Percentiles rank a stretch among this genome's conserved stretches.
These are phyloP conservation scores for Lepidocyrtinus sp. DNA, from an alignment of 2,888 invertebrate genomes.

Conservation along the genomic window DNA sequence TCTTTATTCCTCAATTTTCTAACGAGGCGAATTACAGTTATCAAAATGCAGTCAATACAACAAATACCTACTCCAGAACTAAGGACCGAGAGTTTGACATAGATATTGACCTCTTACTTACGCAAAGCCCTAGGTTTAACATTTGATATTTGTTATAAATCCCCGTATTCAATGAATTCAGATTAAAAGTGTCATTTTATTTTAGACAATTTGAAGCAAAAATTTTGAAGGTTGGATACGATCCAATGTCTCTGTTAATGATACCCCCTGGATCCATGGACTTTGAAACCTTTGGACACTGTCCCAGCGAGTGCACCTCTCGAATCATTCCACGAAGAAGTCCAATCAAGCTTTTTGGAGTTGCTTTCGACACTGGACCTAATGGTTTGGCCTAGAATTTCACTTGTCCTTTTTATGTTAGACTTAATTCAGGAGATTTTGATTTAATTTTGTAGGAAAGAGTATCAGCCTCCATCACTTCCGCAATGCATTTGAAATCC, in stretches of 20 bases:
- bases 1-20: background rate
- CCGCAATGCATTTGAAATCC: constrained; percentile 49
- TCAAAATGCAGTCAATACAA: too few relatives aligned
- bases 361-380: constrained; percentile 47
- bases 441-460: constrained; percentile 16
- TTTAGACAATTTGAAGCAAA: constrained; percentile 45
- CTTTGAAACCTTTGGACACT: constrained; percentile 47
- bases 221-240: constrained; percentile 41
- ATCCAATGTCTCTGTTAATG: constrained; percentile 22
- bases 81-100: constrained; percentile 20
- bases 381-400: constrained; percentile 16
- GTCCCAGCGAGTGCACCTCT: constrained; percentile 44
- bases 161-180: too few relatives aligned
- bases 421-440: too few relatives aligned
- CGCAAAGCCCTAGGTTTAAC: constrained; percentile 35
- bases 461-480: constrained; percentile 40
- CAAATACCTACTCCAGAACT: background rate
- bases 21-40: too few relatives aligned
- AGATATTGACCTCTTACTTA: constrained; percentile 41
- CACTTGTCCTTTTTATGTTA: too few relatives aligned
- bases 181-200: background rate
- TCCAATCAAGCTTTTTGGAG: constrained; percentile 40
- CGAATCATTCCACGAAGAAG: constrained; percentile 29
- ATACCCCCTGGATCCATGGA: constrained; percentile 31
- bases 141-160: background rate